Evolutionary conservation across 2,888 invertebrate species (phyloP).

Genomic region (Dusona sp.): DNA sequence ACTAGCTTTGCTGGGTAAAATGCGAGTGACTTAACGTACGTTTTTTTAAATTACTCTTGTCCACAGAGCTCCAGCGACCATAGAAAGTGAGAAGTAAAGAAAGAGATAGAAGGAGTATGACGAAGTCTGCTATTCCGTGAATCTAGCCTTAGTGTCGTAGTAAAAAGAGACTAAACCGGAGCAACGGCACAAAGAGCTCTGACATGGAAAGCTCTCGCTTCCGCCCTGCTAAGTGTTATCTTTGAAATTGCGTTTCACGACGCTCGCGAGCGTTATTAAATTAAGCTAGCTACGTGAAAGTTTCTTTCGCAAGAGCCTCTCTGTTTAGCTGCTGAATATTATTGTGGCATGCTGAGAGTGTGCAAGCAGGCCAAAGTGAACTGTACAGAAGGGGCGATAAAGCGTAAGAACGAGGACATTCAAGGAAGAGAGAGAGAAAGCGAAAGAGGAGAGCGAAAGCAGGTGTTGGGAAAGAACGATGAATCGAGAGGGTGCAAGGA

Average conservation of each 20-base stretch:
- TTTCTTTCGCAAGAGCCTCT: constrained; percentile 71
- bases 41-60: constrained; percentile 54
- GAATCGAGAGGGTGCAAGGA: constrained; percentile 47
- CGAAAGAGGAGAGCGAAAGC: constrained; percentile 14
- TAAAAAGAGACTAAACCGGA: constrained; percentile 34
- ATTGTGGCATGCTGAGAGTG: constrained; percentile 50
- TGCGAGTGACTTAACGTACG: not conserved
- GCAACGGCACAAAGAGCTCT: constrained; percentile 51
- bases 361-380: constrained; percentile 47
- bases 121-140: constrained; percentile 43
- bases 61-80: constrained; percentile 9
- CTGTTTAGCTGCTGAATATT: constrained; percentile 58
- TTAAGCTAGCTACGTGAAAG: constrained; percentile 79
- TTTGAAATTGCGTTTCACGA: constrained; percentile 80
- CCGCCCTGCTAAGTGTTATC: constrained; percentile 78
- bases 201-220: constrained; percentile 65
- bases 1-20: constrained; percentile 53
- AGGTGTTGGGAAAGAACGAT: constrained; percentile 34
- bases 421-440: not conserved
- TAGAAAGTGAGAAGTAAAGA: constrained; percentile 46
- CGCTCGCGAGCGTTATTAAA: constrained; percentile 78
- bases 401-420: constrained; percentile 36
- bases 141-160: constrained; percentile 62
- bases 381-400: constrained; percentile 46
- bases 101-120: constrained; percentile 29